Percentiles rank a stretch among this genome's conserved stretches.
Conservation (phyloP, 1,140 invertebrate genomes). For the Aricia agestis region DNA sequence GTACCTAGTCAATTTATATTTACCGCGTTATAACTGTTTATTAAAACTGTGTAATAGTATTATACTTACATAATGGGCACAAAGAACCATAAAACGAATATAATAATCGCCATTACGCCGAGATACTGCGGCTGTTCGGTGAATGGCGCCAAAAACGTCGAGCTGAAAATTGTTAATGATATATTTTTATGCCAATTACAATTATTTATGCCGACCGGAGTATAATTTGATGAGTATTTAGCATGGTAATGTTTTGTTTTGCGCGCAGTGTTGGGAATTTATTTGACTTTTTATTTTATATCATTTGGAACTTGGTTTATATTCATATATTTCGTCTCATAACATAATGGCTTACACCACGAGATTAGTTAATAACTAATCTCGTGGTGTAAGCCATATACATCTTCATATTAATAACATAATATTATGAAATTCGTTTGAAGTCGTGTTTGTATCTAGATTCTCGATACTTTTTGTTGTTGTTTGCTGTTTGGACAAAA, state of each 20-base stretch:
- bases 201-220: constrained; percentile 20
- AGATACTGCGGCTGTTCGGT: constrained; percentile 67
- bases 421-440: no score
- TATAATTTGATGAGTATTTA: constrained; percentile 25
- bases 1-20: neutral
- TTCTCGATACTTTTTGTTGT: no score
- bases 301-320: no score
- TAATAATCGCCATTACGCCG: constrained; percentile 67
- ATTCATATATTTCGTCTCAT: no score
- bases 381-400: no score
- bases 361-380: no score
- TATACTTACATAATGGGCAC: constrained; percentile 69
- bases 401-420: no score
- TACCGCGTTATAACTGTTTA: constrained; percentile 18
- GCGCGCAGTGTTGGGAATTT: neutral
- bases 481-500: no score
- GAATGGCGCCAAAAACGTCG: constrained; percentile 68
- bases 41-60: constrained; percentile 33
- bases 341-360: no score
- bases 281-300: neutral
- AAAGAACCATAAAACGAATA: constrained; percentile 73
- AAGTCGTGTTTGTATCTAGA: no score
- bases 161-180: constrained; percentile 55
- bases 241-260: constrained; percentile 2
- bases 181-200: constrained; percentile 34